phyloP scores from a whole-genome alignment of 2,888 invertebrate species.

The Tubulanus polymorphus region DNA sequence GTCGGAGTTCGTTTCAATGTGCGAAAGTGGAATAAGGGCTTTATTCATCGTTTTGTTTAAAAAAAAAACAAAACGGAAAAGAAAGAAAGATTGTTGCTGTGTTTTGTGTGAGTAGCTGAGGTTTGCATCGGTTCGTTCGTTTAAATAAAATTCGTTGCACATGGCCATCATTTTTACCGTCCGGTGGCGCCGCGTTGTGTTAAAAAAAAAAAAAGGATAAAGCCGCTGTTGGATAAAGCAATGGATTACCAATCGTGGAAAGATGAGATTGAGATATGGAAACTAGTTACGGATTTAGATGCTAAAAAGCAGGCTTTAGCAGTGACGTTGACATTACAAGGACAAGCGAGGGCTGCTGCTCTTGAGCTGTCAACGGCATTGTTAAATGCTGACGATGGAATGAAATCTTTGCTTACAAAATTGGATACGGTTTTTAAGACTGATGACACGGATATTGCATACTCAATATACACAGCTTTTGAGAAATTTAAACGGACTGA shows the following conservation, averaged over 20 bases:
- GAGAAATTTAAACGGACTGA: not conserved
- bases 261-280: conserved; percentile 4
- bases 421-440: conserved; percentile 2
- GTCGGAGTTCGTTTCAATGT: not conserved
- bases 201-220: too few relatives aligned
- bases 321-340: not conserved
- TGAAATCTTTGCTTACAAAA: not conserved
- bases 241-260: conserved; percentile 5
- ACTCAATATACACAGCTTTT: conserved; percentile 5
- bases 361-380: too few relatives aligned
- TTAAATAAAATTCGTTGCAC: too few relatives aligned
- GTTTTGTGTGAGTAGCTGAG: too few relatives aligned
- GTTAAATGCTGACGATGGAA: conserved; percentile 5
- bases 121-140: too few relatives aligned
- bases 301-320: conserved; percentile 6
- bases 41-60: too few relatives aligned
- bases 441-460: conserved; percentile 2
- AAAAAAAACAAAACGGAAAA: conserved; percentile 1
- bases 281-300: conserved; percentile 7
- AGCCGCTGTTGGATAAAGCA: not conserved
- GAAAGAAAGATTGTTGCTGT: not conserved
- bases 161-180: conserved; percentile 4
- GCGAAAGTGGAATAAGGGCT: too few relatives aligned
- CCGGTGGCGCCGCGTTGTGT: too few relatives aligned
- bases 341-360: conserved; percentile 5